These are phyloP conservation scores for Epinephelus moara DNA, from an alignment of 2,113 vertebrate genomes.

Conservation along the genomic window DNA sequence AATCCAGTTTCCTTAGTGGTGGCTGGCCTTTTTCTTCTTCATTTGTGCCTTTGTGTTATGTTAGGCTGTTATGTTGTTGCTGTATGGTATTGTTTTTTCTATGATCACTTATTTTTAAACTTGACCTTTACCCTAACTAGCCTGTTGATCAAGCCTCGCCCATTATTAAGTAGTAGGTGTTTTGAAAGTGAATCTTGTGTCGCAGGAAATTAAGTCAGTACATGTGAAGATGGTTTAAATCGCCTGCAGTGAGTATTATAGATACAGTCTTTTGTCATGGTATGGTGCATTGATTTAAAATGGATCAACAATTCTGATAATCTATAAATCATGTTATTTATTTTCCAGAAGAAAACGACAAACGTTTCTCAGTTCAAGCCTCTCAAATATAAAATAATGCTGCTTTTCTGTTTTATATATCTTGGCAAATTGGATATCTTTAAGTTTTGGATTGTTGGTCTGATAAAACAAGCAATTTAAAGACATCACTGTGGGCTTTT, in stretches of 20 bases:
- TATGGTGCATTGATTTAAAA: background rate
- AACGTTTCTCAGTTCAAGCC: too few relatives aligned
- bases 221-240: background rate
- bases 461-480: too few relatives aligned
- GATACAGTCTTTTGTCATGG: background rate
- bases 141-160: slow-evolving; percentile 1
- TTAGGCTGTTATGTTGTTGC: slow-evolving; percentile 5
- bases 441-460: too few relatives aligned
- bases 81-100: slow-evolving; percentile 1
- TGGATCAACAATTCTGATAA: background rate
- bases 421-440: too few relatives aligned
- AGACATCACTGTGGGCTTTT: background rate
- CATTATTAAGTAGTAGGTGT: background rate
- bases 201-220: background rate
- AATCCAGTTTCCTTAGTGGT: slow-evolving; percentile 56
- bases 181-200: slow-evolving; percentile 11
- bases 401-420: too few relatives aligned
- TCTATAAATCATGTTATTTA: background rate
- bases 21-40: slow-evolving; percentile 42
- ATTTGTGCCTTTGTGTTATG: background rate
- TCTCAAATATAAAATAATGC: too few relatives aligned
- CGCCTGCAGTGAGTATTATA: background rate
- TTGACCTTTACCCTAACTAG: slow-evolving; percentile 21
- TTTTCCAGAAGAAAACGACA: too few relatives aligned
- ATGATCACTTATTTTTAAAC: slow-evolving; percentile 21